Evolutionary conservation across 2,797 vertebrate genomes (phyloP), one percentile per base, ranked within the genome.

Genomic region (Pseudochromis fuscus): DNA sequence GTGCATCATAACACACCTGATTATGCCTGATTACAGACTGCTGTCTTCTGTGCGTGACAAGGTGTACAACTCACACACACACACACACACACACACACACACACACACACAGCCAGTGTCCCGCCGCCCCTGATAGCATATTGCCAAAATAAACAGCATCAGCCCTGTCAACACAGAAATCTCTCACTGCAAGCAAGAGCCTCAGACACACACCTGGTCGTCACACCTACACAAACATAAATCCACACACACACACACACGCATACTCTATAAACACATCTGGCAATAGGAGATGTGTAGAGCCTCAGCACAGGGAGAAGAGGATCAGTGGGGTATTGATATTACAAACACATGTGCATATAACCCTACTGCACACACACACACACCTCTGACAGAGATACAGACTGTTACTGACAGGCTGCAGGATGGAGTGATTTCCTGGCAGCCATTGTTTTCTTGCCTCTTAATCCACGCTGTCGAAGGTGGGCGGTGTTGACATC

Each of bases 111-210:
- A 67, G 6, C 13, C 49, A 62, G 12, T 46, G 66, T 81, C 83
- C 77, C 71, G 50, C n/a, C 12, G 13, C 69, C 75, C 55, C 81
- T 72, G 71, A 67, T 62, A 85, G 72, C 75, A 82, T 84, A 84
- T 86, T 89, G 81, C 79, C 83, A 87, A 88, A 89, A 91, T 88
- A 88, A 91, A 88, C 88, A 89, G 74, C 86, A 84, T 87, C 89
- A 79, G 55, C 62, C 61, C 61, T 82, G 77, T 87, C 86, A 88
- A 87, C 84, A 85, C 67, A 58, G 72, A 84, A 65, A 77, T 77
- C 74, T 83, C 85, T 77, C 55, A 53, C 74, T 77, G 85, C 23
- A 64, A 79, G 51, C 15, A 10, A 52, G 37, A 59, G 42, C 72
- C 82, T 79, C 71, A 79, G 72, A 85, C 79, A 81, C 82, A 81